Evolutionary conservation across 2,113 vertebrate genomes (phyloP).

Genomic region (Promerops cafer): DNA sequence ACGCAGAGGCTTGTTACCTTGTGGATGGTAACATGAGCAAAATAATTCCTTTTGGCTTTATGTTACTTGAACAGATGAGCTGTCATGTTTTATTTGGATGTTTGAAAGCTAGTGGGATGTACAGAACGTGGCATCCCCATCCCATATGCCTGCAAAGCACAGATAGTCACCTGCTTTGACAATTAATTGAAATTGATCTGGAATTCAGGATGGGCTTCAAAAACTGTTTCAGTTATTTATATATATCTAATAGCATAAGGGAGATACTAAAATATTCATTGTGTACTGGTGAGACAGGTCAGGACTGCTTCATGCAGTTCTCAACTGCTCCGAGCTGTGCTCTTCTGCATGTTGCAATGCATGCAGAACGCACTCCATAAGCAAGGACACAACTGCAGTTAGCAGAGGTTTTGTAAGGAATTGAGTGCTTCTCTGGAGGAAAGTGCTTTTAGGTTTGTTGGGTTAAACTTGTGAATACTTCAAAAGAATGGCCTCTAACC

Average conservation of each 20-base stretch:
- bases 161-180: neutral
- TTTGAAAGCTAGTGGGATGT: neutral
- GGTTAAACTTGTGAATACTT: neutral
- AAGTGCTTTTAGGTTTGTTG: neutral
- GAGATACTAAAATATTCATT: neutral
- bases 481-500: neutral
- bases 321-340: neutral
- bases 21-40: rapidly evolving
- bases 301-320: neutral
- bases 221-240: neutral
- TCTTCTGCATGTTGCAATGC: neutral
- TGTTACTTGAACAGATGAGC: neutral
- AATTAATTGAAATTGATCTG: neutral
- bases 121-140: neutral
- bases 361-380: neutral
- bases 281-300: neutral
- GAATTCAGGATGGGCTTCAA: neutral
- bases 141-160: neutral
- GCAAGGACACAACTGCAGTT: neutral
- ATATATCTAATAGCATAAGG: neutral
- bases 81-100: neutral
- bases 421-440: neutral
- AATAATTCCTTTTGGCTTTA: neutral
- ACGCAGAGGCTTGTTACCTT: neutral
- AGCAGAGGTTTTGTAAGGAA: neutral